Evolutionary conservation across 2,797 vertebrate genomes (phyloP).

Genomic region (Meriones psammophilus): DNA sequence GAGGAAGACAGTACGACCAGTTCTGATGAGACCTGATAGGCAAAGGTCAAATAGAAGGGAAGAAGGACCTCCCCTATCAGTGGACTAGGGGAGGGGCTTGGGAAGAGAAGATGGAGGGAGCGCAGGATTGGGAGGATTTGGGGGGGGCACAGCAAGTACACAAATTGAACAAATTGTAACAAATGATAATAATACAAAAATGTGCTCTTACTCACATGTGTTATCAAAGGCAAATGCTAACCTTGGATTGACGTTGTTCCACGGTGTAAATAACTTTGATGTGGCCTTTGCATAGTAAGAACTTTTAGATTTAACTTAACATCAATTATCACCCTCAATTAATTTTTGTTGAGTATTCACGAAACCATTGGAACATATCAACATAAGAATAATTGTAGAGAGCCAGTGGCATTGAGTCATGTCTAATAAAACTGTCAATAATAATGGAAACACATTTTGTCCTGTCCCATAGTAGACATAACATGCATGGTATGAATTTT

Average conservation of each 20-base stretch:
- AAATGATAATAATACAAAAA: not conserved
- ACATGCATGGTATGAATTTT: not conserved
- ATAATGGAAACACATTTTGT: not conserved
- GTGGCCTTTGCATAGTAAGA: slow-evolving; percentile 25
- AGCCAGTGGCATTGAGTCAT: not conserved
- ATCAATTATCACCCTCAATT: slow-evolving; percentile 74
- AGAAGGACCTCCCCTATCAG: too few species aligned
- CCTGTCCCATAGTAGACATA: not conserved
- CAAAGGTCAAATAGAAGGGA: too few species aligned
- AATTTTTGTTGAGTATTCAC: slow-evolving; percentile 69
- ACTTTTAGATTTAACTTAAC: slow-evolving; percentile 63
- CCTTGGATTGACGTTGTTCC: slow-evolving; percentile 56
- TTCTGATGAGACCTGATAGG: too few species aligned
- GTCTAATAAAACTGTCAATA: not conserved
- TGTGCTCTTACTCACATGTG: not conserved
- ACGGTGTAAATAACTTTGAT: slow-evolving; percentile 12
- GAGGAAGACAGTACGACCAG: too few species aligned
- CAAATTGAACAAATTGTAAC: too few species aligned
- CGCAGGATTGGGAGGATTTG: too few species aligned
- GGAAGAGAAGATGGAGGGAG: too few species aligned
- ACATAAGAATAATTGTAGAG: slow-evolving; percentile 11
- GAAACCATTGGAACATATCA: slow-evolving; percentile 39
- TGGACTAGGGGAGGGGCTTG: too few species aligned
- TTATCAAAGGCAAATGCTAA: slow-evolving; percentile 64
- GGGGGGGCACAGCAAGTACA: too few species aligned